Base-by-base conservation (phyloP, 1,140 invertebrate genomes). In the Orussus abietinus region DNA sequence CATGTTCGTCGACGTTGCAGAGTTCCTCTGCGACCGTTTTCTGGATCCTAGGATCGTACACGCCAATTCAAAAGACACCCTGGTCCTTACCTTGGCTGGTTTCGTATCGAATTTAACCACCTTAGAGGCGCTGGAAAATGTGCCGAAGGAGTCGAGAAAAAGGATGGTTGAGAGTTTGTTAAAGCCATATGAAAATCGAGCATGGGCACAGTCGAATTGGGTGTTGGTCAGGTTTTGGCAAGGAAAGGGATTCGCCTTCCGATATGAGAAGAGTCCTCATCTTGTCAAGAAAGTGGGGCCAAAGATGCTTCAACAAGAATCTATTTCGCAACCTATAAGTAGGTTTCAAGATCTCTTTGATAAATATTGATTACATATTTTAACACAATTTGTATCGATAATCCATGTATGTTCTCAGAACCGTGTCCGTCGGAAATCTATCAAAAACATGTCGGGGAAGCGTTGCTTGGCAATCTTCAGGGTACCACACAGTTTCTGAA, bases 121-220 rank as follows among this genome's bases (percentile, higher is more conserved):
- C 32, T 66, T 80, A 14, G 72, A 77, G 17, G 76, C 79, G 2
- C 51, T 88, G n/a, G 86, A 88, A 57, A 74, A 62, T 31, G 74
- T 85, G 29, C 76, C 79, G 2, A 32, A 71, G 43, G 69, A 78
- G 29, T 66, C 58, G 6, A 50, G 59, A 46, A 59, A 76, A 28
- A 73, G 67, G 5, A 77, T 90, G 69, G 77, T 89, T 0, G 75
- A 76, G 11, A 80, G 81, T 44, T 63, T 91, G 14, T 65, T 90
- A 6, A 77, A 80, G 12, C 88, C 88, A 1, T 90, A 90, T 59
- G 86, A 90, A 58, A 88, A 87, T 54, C 72, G 87, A 19, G 85
- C 86, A 0, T 91, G 88, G 88, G 88, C 86, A 0, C 87, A 91
- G 51, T 88, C 84, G 19, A 91, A 91, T 67, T 91, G 88, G 85